Percentiles rank a stretch among this genome's conserved stretches.
Evolutionary conservation across 2,113 vertebrate genomes (phyloP).

Genomic region (Tachysurus vachellii): DNA sequence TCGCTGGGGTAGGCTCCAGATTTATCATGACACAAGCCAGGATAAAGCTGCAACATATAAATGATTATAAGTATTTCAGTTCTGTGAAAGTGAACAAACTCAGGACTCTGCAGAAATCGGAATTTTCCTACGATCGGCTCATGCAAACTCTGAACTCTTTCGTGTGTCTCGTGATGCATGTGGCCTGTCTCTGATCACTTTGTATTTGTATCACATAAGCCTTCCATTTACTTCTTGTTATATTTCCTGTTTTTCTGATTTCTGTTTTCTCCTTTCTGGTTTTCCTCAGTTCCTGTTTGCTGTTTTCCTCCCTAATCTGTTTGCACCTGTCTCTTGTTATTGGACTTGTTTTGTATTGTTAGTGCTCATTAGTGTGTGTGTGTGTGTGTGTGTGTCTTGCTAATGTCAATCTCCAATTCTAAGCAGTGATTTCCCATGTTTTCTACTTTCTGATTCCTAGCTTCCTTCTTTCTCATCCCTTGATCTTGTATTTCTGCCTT

Average conservation of each 20-base stretch:
- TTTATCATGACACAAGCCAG: neutral
- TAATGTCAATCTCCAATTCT: slow-evolving; percentile 29
- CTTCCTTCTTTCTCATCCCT: slow-evolving; percentile 4
- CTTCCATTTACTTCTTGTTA: slow-evolving; percentile 5
- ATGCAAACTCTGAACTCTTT: slow-evolving; percentile 7
- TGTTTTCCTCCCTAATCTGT: slow-evolving; percentile 1
- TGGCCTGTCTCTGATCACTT: slow-evolving; percentile 15
- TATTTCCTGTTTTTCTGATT: slow-evolving; percentile 12
- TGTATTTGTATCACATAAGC: slow-evolving; percentile 25
- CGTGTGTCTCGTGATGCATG: neutral
- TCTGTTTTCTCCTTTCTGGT: slow-evolving; percentile 26
- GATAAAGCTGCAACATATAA: neutral
- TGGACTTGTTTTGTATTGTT: slow-evolving; percentile 11
- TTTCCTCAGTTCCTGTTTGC: slow-evolving; percentile 24
- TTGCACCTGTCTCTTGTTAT: slow-evolving; percentile 29
- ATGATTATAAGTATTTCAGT: neutral
- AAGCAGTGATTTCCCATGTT: slow-evolving; percentile 14
- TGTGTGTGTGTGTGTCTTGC: slow-evolving; percentile 9
- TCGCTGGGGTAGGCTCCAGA: neutral
- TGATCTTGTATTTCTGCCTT: neutral
- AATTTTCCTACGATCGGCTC: neutral
- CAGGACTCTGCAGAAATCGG: neutral
- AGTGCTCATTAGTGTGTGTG: slow-evolving; percentile 8
- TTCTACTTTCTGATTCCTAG: neutral
- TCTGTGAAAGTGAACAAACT: neutral